A percentile compares a stretch with the other conserved stretches of the same genome.
These are phyloP conservation scores for Celastrina argiolus DNA, from an alignment of 2,888 invertebrate species.

Conservation along the genomic window DNA sequence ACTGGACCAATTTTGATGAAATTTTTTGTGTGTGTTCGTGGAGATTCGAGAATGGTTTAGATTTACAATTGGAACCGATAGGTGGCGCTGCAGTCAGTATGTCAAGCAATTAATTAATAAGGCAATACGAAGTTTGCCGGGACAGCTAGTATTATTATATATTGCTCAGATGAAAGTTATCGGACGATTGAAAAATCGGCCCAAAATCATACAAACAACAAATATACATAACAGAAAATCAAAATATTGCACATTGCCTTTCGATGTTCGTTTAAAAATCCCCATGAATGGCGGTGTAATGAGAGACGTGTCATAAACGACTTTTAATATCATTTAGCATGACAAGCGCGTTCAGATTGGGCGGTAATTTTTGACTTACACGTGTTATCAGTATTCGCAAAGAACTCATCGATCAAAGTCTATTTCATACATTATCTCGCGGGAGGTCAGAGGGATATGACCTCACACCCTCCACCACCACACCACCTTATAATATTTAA, in stretches of 20 bases:
- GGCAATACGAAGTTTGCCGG: not conserved
- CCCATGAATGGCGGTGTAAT: not conserved
- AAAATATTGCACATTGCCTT: not conserved
- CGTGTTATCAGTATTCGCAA: conserved; percentile 29
- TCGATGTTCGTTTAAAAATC: not conserved
- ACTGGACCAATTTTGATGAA: no score
- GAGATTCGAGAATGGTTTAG: no score
- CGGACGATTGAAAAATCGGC: no score
- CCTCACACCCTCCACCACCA: conserved; percentile 42
- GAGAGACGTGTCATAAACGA: not conserved
- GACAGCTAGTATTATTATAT: not conserved
- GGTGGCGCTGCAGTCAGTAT: no score
- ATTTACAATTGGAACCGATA: no score
- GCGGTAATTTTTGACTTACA: conserved; percentile 27
- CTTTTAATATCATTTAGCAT: conserved; percentile 4
- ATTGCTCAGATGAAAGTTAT: no score
- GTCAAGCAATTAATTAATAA: no score
- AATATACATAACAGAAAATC: not conserved
- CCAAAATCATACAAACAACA: not conserved
- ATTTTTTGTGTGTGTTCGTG: no score
- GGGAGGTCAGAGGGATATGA: conserved; percentile 28
- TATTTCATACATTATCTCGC: conserved; percentile 37
- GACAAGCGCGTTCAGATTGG: not conserved
- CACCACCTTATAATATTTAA: conserved; percentile 48
- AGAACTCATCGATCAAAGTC: conserved; percentile 53